Base-by-base conservation (phyloP, 2,888 invertebrate species). In the Eudasyphora cyanicolor region DNA sequence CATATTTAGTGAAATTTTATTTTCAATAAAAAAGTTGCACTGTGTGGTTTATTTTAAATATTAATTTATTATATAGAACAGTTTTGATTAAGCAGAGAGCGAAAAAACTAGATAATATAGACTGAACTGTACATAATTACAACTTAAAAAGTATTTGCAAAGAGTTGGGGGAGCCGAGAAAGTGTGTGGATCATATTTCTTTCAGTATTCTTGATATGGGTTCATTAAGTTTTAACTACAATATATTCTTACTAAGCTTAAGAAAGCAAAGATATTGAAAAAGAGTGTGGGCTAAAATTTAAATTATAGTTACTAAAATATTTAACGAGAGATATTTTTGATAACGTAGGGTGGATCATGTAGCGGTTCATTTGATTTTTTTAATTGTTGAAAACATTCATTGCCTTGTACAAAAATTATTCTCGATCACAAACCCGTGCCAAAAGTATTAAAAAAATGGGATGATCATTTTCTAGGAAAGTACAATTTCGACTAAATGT, bases 61-160 rank as follows among this genome's bases (percentile, higher is more conserved):
- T 21, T 1, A 51, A 51, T 51, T 21, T 51, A 21, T 14, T 51
- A 14, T 51, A 24, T 51, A 17, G 19, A 5, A 49, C 17, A 51
- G 51, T 57, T 57, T 57, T 57, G 57, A 57, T 57, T 57, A 57
- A 24, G 57, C 57, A 57, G 14, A 57, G 57, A 5, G 8, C 1
- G 27, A 57, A 6, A 51, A 8, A 57, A 12, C 14, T 12, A 57
- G 57, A 57, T 10, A 14, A 45, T 14, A 45, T 8, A 12, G n/a
- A n/a, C 45, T n/a, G 3, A 45, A 45, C 3, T 45, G 3, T 3
- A 45, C 14, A 3, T 10, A 35, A 35, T 45, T 14, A 45, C 45
- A n/a, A 45, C 14, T 10, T 45, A 45, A 45, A 45, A 8, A 45
- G 14, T n/a, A n/a, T 14, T 10, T 14, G 45, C 14, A 14, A 10